Evolutionary conservation across 1,140 invertebrate genomes (phyloP).

Genomic region (Drosophila sproati): DNA sequence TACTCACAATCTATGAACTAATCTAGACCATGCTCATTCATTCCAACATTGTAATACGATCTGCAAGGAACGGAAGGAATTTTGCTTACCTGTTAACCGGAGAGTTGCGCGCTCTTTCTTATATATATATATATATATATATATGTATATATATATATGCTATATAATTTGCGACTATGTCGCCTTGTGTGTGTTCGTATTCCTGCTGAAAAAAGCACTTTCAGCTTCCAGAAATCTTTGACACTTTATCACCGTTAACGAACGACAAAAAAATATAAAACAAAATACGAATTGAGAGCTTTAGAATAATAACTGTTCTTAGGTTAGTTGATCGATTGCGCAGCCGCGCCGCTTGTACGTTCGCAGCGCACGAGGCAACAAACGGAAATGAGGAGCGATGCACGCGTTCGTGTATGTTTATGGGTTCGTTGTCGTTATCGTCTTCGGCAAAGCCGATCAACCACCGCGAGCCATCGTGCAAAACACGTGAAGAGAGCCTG

Average conservation of each 20-base stretch:
- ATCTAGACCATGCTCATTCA: neutral
- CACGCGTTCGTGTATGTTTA: conserved; percentile 25
- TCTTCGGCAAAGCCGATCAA: conserved; percentile 36
- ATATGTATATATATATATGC: neutral
- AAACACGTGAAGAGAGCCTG: neutral
- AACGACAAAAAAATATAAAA: conserved; percentile 10
- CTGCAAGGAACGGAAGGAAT: neutral
- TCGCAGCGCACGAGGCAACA: conserved; percentile 65
- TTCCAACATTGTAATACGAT: neutral
- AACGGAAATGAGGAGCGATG: conserved; percentile 67
- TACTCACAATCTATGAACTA: conserved; percentile 11
- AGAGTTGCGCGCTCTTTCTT: neutral
- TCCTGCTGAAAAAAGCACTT: conserved; percentile 17
- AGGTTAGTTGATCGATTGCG: neutral
- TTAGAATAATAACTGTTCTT: neutral
- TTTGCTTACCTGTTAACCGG: conserved; percentile 41
- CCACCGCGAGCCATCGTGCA: conserved; percentile 17
- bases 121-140: neutral
- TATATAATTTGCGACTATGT: conserved; percentile 54
- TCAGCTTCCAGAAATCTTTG: neutral
- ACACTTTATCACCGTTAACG: conserved; percentile 16
- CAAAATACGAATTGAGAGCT: conserved; percentile 5
- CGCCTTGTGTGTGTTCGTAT: conserved; percentile 34
- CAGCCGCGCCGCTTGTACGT: conserved; percentile 31
- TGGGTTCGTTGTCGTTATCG: conserved; percentile 8